Evolutionary conservation across 2,888 invertebrate genomes (phyloP), one percentile per base, ranked within the genome.

Genomic region (Malthinus flaveolus): DNA sequence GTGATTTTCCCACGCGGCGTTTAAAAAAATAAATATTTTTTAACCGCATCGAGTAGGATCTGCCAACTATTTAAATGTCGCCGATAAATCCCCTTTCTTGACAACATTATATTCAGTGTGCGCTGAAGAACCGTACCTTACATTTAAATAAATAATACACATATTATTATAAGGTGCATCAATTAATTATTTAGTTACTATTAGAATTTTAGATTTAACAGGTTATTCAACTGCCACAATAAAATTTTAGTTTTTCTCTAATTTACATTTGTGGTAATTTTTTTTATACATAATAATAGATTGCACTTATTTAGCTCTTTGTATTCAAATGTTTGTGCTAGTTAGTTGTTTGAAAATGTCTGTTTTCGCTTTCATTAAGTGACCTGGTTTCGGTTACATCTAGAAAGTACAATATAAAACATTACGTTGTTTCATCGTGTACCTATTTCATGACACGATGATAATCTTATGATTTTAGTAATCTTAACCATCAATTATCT

Each of bases 341-440:
- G 72, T 73, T 71, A 44, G 58, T 58, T 68, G 66, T 73, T 68
- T 73, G 74, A 75, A 73, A 75, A 75, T 72, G 74, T 69, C 71
- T 68, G 71, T 75, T 76, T 76, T 76, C 77, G 75, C 77, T 76
- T 77, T 77, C 75, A 74, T 75, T 75, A 70, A 69, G 56, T 76
- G 77, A 76, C 75, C 76, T 73, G 75, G 74, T 77, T 78, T 77
- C 73, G 69, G 75, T 72, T 73, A 74, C 75, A 74, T 75, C 75
- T 75, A 77, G 78, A 78, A 78, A 78, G 77, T 76, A 72, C 68
- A 70, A 67, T 69, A 65, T 67, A 64, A 63, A 65, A 47, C 36
- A 35, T 48, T 35, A 35, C 48, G 55, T 50, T 52, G 67, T 68
- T 70, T 64, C 68, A 71, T 69, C 69, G 63, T 65, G 61, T 55